Base-by-base conservation (phyloP, 2,797 vertebrate species). In the Neosilurus hyrtlii region DNA sequence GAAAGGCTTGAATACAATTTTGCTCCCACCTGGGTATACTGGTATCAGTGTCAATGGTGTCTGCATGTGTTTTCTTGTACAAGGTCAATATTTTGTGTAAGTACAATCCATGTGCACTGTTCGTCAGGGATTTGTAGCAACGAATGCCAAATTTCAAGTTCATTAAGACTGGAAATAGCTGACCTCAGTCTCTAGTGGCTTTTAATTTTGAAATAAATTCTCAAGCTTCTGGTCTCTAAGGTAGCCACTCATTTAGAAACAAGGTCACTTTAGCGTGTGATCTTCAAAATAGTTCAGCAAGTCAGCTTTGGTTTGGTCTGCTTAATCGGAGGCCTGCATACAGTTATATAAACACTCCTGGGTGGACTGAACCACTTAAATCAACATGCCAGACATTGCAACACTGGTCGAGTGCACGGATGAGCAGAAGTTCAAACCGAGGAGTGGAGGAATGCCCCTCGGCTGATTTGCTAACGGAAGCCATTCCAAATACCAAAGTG, bases 241-340 rank as follows among this genome's bases (percentile, higher is more conserved):
- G 84, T 81, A 84, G 77, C 63, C 71, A 51, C 66, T 73, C 56
- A 85, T 88, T 70, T 89, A 80, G 85, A 89, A 87, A 84, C 81
- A 88, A 86, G 85, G 86, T 83, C 81, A 65, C 63, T 80, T 70
- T 73, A 82, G 66, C 51, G 11, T 73, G 82, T 82, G 54, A 83
- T 83, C 81, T 76, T 81, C 67, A 75, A 81, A 83, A 57, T 52
- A 82, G 79, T 14, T 37, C 76, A 85, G 80, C 82, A 79, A 82
- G 78, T 80, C 72, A 18, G n/a, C 63, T 83, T 67, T 76, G 43
- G 70, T 73, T 62, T 62, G 35, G 79, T 70, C 56, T 67, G 79
- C 49, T 65, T 82, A 30, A 73, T 82, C 54, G 10, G 67, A 79
- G 37, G 43, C 18, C 49, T 35, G 63, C 49, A 51, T 4, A 51